Evolutionary conservation across 2,888 invertebrate species (phyloP).

Genomic region (Thyatira batis): DNA sequence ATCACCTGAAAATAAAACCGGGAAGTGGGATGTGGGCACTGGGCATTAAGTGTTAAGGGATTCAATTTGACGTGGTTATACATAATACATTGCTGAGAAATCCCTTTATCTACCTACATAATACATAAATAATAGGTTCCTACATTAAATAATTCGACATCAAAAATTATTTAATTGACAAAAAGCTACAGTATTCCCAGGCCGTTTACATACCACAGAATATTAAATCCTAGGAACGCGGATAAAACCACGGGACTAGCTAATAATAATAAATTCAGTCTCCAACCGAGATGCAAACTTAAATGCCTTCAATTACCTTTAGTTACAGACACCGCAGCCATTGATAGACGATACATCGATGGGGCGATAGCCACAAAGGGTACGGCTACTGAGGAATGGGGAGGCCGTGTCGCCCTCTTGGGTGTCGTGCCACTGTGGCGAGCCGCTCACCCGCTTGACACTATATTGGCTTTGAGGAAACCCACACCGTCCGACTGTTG

Average conservation of each 20-base stretch:
- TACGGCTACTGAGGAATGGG: constrained; percentile 58
- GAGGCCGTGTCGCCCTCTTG: constrained; percentile 63
- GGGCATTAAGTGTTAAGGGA: background rate
- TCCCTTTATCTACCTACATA: too few relatives aligned
- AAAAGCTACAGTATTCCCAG: too few relatives aligned
- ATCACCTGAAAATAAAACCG: background rate
- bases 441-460: constrained; percentile 61
- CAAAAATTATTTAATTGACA: too few relatives aligned
- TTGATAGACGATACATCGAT: constrained; percentile 40
- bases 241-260: too few relatives aligned
- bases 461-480: constrained; percentile 58
- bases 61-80: background rate
- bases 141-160: too few relatives aligned
- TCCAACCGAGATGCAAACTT: background rate
- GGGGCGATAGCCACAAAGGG: constrained; percentile 48
- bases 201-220: too few relatives aligned
- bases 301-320: background rate
- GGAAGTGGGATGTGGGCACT: background rate
- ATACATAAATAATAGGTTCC: too few relatives aligned
- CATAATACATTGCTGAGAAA: background rate
- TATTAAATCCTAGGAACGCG: too few relatives aligned
- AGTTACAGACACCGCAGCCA: constrained; percentile 20
- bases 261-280: background rate
- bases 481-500: constrained; percentile 71
- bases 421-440: constrained; percentile 69